Evolutionary conservation across 1,140 invertebrate species (phyloP), one percentile per base, ranked within the genome.

Genomic region (Hyposmocoma kahamanoa): DNA sequence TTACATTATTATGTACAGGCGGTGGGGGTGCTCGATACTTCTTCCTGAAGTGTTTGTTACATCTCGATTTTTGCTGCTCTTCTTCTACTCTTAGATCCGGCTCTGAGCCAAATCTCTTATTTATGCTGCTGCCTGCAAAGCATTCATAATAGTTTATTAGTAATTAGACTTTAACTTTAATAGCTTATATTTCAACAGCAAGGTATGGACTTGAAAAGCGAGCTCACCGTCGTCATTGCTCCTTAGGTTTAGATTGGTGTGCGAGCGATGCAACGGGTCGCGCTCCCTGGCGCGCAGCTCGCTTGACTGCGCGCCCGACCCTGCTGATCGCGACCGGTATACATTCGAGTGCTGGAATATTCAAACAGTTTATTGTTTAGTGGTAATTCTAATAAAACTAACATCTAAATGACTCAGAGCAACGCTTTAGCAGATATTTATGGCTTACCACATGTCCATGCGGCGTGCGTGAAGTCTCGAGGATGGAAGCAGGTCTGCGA

Each of bases 41-140:
- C 64, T 92, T 92, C 56, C 88, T 87, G 26, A 87, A 86, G 52
- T 87, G 84, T 65, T 82, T 88, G 57, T 85, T 80, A 47, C 46
- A 50, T 62, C 51, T 72, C 32, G 70, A 55, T 42, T 77, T 80
- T 22, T 72, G 68, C 42, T 64, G 71, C 47, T 87, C 79, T 43
- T 85, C 75, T 62, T 87, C 84, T 50, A 77, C 67, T 30, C 86
- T 69, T 4, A 94, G 70, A 70, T 94, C 92, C 5, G 93, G 92
- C 72, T 93, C 93, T 39, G 92, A 93, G 11, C 90, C 92, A 68
- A 91, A 94, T 56, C 87, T 87, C 63, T 90, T 89, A 21, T 66
- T 82, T 38, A 82, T 53, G 43, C 54, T 63, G 30, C 55, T 67
- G 44, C 67, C 71, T 84, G 62, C 44, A 75, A 75, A 8, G 15